Conservation (phyloP, 2,888 invertebrate genomes). For the Poecilus cupreus region DNA sequence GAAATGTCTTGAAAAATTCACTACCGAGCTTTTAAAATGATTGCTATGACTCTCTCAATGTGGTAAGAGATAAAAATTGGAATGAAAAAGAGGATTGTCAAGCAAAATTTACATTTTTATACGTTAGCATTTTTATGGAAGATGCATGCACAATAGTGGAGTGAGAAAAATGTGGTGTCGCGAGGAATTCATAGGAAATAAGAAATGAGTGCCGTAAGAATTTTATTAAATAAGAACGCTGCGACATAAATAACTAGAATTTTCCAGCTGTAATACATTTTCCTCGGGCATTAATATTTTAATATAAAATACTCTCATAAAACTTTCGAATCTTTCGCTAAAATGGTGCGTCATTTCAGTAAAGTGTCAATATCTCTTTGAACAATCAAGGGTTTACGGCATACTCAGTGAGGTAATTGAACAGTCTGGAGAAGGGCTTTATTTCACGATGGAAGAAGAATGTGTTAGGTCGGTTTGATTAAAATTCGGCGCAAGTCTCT, state of each 20-base stretch:
- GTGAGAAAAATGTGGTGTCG: neutral
- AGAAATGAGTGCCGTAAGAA: neutral
- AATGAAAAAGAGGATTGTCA: constrained; percentile 5
- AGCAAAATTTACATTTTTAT: constrained; percentile 39
- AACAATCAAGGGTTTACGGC: neutral
- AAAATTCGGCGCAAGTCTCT: constrained; percentile 6
- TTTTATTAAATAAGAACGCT: constrained; percentile 4
- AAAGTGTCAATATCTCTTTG: neutral
- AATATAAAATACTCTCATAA: neutral
- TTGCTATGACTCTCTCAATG: no score
- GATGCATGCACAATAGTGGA: neutral
- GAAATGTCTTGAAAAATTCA: no score
- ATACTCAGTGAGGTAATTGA: constrained; percentile 3
- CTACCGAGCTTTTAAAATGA: no score
- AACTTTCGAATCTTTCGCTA: neutral
- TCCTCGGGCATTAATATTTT: neutral
- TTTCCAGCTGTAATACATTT: neutral
- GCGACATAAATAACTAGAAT: constrained; percentile 11
- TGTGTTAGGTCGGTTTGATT: constrained; percentile 26
- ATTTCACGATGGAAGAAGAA: neutral
- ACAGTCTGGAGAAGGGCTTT: neutral
- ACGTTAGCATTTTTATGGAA: constrained; percentile 2
- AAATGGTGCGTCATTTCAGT: neutral
- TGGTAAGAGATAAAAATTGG: constrained; percentile 4
- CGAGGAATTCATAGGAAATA: neutral